Evolutionary conservation across 1,140 invertebrate species (phyloP).

Genomic region (Zaprionus tsacasi): DNA sequence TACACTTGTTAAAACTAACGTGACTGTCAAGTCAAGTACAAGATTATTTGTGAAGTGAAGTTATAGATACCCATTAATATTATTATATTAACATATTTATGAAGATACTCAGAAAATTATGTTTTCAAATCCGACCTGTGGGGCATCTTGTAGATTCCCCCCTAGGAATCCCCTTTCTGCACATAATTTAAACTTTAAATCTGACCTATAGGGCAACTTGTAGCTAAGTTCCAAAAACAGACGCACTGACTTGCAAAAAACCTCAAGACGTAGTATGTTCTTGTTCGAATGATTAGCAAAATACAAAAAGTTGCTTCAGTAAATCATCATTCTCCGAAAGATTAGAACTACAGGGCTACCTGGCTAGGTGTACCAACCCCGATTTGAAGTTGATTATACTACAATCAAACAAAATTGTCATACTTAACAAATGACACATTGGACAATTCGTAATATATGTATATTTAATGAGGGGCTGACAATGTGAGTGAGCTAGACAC

Average conservation of each 20-base stretch:
- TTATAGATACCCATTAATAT: neutral
- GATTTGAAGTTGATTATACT: slow-evolving; percentile 16
- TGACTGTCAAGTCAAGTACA: neutral
- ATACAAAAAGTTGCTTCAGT: neutral
- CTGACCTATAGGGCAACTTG: neutral
- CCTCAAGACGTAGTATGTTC: neutral
- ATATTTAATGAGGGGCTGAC: slow-evolving; percentile 22
- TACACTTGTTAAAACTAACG: neutral
- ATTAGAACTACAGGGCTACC: slow-evolving; percentile 32
- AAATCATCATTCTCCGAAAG: slow-evolving; percentile 8
- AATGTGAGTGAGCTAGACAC: neutral
- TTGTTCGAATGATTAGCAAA: slow-evolving; percentile 3
- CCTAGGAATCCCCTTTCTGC: too few species aligned
- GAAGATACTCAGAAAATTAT: too few species aligned
- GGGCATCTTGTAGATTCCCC: too few species aligned
- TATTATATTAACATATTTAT: too few species aligned
- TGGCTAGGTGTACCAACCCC: neutral
- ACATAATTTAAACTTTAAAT: too few species aligned
- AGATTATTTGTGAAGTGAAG: neutral
- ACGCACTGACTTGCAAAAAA: neutral
- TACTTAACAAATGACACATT: slow-evolving; percentile 10
- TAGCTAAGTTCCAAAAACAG: neutral
- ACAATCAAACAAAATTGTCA: slow-evolving; percentile 30
- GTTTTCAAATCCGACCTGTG: too few species aligned
- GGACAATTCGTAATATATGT: slow-evolving; percentile 10